phyloP scores from a whole-genome alignment of 1,140 invertebrate species.

The Anagrus nilaparvatae region DNA sequence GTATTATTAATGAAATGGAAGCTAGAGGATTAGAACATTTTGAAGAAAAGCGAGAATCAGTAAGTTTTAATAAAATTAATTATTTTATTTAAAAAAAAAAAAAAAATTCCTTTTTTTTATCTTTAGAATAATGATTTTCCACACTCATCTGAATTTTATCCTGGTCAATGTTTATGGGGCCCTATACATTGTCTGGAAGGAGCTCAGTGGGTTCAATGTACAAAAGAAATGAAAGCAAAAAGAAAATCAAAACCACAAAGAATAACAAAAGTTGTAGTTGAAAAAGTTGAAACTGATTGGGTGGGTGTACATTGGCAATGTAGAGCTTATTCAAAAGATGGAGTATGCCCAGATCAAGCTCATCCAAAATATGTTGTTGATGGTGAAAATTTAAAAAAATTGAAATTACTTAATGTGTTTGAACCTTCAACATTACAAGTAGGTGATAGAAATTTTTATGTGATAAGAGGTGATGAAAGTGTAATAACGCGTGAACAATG shows the following conservation, averaged over 20 bases:
- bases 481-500: constrained; percentile 49
- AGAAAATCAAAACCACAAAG: constrained; percentile 51
- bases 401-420: constrained; percentile 75
- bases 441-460: constrained; percentile 68
- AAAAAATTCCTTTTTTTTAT: constrained; percentile 9
- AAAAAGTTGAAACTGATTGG: constrained; percentile 49
- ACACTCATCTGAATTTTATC: constrained; percentile 58
- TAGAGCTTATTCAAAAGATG: constrained; percentile 56
- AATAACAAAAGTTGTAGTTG: constrained; percentile 47
- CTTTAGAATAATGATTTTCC: constrained; percentile 51
- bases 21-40: constrained; percentile 53
- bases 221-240: constrained; percentile 62
- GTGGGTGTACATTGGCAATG: constrained; percentile 76
- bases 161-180: constrained; percentile 65
- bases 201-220: constrained; percentile 66
- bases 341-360: constrained; percentile 45
- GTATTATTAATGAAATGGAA: constrained; percentile 56
- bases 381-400: constrained; percentile 63
- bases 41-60: constrained; percentile 46
- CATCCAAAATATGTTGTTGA: constrained; percentile 61
- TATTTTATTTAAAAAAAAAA: too few relatives aligned
- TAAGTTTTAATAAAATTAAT: too few relatives aligned
- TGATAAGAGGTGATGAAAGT: constrained; percentile 48
- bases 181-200: constrained; percentile 57
- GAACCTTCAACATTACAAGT: constrained; percentile 83